phyloP scores from a whole-genome alignment of 2,797 vertebrate species.

The Anguilla marmorata region DNA sequence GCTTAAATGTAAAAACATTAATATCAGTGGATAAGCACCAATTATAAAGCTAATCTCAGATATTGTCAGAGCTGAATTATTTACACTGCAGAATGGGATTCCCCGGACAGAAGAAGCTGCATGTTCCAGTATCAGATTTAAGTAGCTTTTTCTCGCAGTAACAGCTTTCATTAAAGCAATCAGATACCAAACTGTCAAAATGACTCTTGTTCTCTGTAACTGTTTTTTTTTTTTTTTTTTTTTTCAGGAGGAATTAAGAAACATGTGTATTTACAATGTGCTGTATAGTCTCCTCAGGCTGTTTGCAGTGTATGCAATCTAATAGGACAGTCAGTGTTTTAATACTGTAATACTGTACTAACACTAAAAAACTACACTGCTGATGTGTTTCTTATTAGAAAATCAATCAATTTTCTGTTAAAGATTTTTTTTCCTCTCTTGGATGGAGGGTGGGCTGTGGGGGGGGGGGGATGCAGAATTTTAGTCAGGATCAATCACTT shows the following conservation, averaged over 20 bases:
- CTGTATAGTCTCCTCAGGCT: background rate
- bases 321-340: background rate
- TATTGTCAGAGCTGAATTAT: background rate
- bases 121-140: background rate
- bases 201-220: background rate
- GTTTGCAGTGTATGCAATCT: background rate
- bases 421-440: too few species aligned
- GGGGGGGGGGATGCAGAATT: background rate
- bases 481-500: background rate
- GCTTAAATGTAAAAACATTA: conserved; percentile 39
- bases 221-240: background rate
- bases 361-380: background rate
- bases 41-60: background rate
- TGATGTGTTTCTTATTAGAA: background rate
- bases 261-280: conserved; percentile 10
- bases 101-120: background rate
- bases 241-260: background rate
- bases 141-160: background rate
- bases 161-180: background rate
- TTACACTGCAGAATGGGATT: background rate
- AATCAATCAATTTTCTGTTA: too few species aligned
- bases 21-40: conserved; percentile 26
- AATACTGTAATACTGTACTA: background rate
- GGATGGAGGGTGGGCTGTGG: too few species aligned
- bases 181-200: background rate